Percentiles rank a stretch among this genome's conserved stretches.
These are phyloP conservation scores for Thinocorus orbignyianus DNA, from an alignment of 2,113 vertebrate species.

Conservation along the genomic window DNA sequence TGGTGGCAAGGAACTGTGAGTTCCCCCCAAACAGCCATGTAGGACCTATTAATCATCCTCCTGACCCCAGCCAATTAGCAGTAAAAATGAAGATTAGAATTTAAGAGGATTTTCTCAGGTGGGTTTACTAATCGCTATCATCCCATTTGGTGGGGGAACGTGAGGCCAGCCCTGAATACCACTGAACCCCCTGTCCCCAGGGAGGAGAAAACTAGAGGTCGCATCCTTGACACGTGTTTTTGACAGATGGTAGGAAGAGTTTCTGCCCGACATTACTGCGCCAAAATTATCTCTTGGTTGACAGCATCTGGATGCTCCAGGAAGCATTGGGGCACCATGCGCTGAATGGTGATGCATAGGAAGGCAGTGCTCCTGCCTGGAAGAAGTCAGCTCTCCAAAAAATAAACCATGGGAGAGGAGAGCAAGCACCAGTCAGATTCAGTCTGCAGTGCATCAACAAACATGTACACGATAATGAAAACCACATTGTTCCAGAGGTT, in stretches of 20 bases:
- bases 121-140: neutral
- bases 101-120: conserved; percentile 37
- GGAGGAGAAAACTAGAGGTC: neutral
- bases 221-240: neutral
- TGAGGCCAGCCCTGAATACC: neutral
- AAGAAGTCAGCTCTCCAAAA: neutral
- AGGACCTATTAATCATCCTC: neutral
- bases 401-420: neutral
- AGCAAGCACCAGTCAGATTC: fast-evolving
- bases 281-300: neutral
- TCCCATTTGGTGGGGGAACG: fast-evolving
- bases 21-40: neutral
- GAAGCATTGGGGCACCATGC: fast-evolving
- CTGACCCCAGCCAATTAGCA: neutral
- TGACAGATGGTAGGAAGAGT: neutral
- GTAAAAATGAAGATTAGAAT: neutral
- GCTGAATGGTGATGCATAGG: fast-evolving
- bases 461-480: fast-evolving
- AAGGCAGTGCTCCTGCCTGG: neutral
- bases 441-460: neutral
- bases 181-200: neutral
- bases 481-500: neutral
- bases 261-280: fast-evolving
- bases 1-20: neutral
- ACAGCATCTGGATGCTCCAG: neutral